These are phyloP conservation scores for Monopis laevigella DNA, from an alignment of 2,888 invertebrate genomes.

Conservation along the genomic window DNA sequence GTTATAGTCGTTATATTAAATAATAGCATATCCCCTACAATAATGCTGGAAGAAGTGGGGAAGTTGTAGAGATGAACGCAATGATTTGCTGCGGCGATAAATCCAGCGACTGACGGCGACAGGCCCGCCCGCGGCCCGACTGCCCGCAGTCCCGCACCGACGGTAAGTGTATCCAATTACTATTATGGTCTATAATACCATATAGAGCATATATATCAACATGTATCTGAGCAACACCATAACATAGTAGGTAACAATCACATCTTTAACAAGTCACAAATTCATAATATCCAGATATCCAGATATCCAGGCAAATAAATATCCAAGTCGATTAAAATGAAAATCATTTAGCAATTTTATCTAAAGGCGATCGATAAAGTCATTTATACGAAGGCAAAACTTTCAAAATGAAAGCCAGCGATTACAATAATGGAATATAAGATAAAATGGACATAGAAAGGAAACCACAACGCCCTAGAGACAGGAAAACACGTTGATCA, in stretches of 20 bases:
- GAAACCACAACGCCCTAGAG: conserved; percentile 47
- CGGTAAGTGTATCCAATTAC: conserved; percentile 61
- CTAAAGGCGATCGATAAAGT: too few species aligned
- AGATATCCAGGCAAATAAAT: too few species aligned
- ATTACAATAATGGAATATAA: neutral
- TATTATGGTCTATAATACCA: conserved; percentile 32
- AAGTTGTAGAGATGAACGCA: conserved; percentile 38
- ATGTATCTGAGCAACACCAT: conserved; percentile 5
- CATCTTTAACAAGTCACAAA: too few species aligned
- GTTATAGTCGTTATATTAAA: conserved; percentile 11
- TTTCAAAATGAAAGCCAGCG: too few species aligned
- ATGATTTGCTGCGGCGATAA: conserved; percentile 54
- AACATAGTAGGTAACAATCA: too few species aligned
- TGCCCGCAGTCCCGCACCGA: conserved; percentile 32
- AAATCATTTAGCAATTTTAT: too few species aligned
- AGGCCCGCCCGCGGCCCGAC: conserved; percentile 43
- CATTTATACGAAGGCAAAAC: too few species aligned
- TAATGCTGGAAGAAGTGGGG: conserved; percentile 20
- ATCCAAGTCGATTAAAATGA: too few species aligned
- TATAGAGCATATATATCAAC: conserved; percentile 8
- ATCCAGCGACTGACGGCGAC: conserved; percentile 42
- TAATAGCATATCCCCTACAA: conserved; percentile 10
- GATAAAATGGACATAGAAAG: conserved; percentile 22
- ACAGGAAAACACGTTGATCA: conserved; percentile 39
- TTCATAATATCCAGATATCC: too few species aligned